Base-by-base conservation (phyloP, 2,888 invertebrate genomes). In the Protonemura montana region DNA sequence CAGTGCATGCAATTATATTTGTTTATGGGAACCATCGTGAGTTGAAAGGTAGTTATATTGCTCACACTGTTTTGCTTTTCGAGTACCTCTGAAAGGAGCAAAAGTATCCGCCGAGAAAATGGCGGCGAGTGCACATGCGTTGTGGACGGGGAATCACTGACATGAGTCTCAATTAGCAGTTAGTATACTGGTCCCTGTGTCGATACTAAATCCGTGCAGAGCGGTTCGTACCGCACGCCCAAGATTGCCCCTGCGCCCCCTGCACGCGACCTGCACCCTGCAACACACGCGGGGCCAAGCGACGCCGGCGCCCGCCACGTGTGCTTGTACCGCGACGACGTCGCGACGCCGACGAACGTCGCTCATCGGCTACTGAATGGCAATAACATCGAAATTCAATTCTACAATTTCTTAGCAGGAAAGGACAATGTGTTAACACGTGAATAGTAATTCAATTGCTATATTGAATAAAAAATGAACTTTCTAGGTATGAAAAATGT, bases 41-140 rank as follows among this genome's bases (percentile, higher is more conserved):
- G 13, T 59, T 59, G 59, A 59, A 59, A 59, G 59, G 59, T 59
- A 59, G 59, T 59, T 59, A 59, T 59, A 59, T 59, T 59, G 59
- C 59, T 59, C 59, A 59, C 59, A 59, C 59, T 59, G 21, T 21
- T 41, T 21, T 21, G 59, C 59, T 59, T 59, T 59, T 59, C 59
- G 59, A 59, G 59, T 59, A 59, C 59, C 59, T 10, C 59, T 59
- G 59, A 59, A 59, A 59, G 59, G 59, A 59, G 59, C 59, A 59
- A 10, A 59, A 59, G 59, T 59, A 59, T 59, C 59, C 59, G 21
- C 59, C 21, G 59, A 59, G 59, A 59, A 59, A 59, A 59, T 59
- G 59, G 59, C 59, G 59, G 59, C 59, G 59, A 59, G 59, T 59
- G 59, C 59, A 59, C 59, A 59, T 59, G 59, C 59, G 59, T 59